phyloP scores from a whole-genome alignment of 2,888 invertebrate genomes.

The Clanis bilineata region DNA sequence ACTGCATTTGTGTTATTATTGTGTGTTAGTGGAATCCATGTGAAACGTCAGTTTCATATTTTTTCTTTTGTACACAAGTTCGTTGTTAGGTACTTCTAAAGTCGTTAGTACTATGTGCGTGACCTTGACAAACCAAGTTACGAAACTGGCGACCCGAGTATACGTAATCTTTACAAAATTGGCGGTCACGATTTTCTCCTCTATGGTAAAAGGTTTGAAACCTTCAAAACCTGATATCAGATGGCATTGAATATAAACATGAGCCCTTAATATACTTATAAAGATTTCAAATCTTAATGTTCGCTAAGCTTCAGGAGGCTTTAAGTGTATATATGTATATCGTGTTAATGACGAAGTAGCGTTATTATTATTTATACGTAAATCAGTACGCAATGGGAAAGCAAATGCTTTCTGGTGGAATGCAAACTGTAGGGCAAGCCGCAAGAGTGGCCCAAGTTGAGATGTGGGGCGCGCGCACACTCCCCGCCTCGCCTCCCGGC shows the following conservation, averaged over 20 bases:
- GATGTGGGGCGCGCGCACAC: conserved; percentile 70
- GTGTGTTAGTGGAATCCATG: not conserved
- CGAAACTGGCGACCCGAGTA: conserved; percentile 60
- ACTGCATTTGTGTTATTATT: not conserved
- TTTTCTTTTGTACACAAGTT: not conserved
- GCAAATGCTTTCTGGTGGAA: conserved; percentile 56
- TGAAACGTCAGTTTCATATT: not conserved
- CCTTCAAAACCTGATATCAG: conserved; percentile 34
- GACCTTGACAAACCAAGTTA: conserved; percentile 72
- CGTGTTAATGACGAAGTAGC: not conserved
- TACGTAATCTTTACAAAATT: conserved; percentile 64
- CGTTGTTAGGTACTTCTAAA: not conserved
- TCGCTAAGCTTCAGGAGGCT: not conserved
- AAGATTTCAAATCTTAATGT: not conserved
- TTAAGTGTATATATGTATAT: not conserved
- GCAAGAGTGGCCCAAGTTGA: conserved; percentile 64
- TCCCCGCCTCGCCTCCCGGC: conserved; percentile 79
- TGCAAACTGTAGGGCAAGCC: conserved; percentile 66
- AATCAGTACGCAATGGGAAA: conserved; percentile 19
- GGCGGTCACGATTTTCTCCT: conserved; percentile 64
- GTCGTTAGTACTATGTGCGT: conserved; percentile 51
- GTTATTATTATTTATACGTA: not conserved
- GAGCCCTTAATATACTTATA: conserved; percentile 13
- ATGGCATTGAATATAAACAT: conserved; percentile 25
- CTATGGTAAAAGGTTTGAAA: conserved; percentile 35